phyloP scores from a whole-genome alignment of 53 echinoderm and acorn worm genomes.

The Mesocentrotus franciscanus region DNA sequence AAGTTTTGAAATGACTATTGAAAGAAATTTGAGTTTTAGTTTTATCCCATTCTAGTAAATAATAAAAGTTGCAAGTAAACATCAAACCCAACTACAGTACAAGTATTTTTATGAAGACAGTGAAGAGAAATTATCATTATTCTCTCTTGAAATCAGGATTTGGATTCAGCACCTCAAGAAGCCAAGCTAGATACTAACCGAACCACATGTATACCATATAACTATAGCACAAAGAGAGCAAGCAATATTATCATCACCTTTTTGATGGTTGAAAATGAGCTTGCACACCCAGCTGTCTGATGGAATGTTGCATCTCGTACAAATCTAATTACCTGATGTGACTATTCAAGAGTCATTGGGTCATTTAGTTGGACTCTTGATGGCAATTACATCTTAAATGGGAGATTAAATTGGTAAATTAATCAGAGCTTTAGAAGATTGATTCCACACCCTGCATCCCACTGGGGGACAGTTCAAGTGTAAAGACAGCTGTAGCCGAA shows the following conservation, averaged over 20 bases:
- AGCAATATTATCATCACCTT: neutral
- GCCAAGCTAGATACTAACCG: neutral
- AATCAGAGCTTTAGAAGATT: slow-evolving; percentile 54
- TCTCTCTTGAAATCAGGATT: neutral
- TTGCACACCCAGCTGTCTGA: neutral
- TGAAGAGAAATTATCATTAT: neutral
- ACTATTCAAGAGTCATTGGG: slow-evolving; percentile 21
- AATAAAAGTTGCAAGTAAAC: too few relatives aligned
- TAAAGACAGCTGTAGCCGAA: slow-evolving; percentile 5
- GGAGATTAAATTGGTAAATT: slow-evolving; percentile 55
- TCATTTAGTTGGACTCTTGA: neutral
- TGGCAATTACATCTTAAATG: slow-evolving; percentile 62
- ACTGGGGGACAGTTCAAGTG: slow-evolving; percentile 20
- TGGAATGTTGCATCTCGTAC: slow-evolving; percentile 6
- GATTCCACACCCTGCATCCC: neutral
- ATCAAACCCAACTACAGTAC: neutral
- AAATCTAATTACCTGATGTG: slow-evolving; percentile 33
- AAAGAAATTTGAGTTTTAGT: too few relatives aligned
- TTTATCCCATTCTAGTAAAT: too few relatives aligned
- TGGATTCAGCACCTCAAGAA: too few relatives aligned
- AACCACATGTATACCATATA: neutral
- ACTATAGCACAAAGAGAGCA: neutral
- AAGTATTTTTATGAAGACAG: neutral
- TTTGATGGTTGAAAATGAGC: neutral
- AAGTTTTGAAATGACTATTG: too few relatives aligned